Evolutionary conservation across 2,113 vertebrate species (phyloP).

Genomic region (Chaetops frenatus): DNA sequence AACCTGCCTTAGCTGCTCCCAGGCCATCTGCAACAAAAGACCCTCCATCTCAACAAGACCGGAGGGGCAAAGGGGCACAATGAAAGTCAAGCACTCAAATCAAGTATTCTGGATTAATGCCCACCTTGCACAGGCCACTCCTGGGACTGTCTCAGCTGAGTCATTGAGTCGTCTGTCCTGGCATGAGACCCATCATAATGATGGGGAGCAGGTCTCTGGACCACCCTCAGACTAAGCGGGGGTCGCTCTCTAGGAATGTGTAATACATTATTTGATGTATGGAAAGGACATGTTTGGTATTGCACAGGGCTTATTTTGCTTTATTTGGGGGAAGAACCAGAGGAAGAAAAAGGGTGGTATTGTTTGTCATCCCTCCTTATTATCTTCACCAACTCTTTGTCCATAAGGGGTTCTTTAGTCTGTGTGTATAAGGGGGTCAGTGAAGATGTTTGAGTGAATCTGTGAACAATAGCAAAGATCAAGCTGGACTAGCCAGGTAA

Average conservation of each 20-base stretch:
- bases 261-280: neutral
- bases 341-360: neutral
- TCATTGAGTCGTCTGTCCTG: neutral
- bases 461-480: neutral
- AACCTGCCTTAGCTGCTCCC: neutral
- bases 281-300: neutral
- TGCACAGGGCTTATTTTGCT: neutral
- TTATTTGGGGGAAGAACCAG: neutral
- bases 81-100: neutral
- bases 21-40: neutral
- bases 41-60: neutral
- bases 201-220: neutral
- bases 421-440: fast-evolving
- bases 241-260: neutral
- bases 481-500: neutral
- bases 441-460: neutral
- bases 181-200: neutral
- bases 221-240: neutral
- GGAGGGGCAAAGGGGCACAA: neutral
- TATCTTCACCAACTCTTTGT: neutral
- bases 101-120: neutral
- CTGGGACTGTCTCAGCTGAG: neutral
- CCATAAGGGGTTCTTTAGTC: neutral
- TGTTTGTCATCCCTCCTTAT: neutral
- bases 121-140: fast-evolving